A percentile compares a stretch with the other conserved stretches of the same genome.
These are phyloP conservation scores for Portevinia maculata DNA, from an alignment of 2,888 invertebrate species.

Conservation along the genomic window DNA sequence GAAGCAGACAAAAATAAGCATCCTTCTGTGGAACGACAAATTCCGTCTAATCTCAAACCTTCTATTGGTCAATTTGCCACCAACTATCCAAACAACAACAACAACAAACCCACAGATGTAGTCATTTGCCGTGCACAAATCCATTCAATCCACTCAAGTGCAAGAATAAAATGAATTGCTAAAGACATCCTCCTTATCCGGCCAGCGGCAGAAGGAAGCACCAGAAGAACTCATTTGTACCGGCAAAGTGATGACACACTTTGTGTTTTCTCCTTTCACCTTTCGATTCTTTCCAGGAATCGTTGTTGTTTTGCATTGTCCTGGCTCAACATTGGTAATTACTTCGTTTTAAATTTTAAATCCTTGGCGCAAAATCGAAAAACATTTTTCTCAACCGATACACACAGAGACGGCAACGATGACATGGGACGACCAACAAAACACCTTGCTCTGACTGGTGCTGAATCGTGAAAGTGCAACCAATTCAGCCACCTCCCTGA, in stretches of 20 bases:
- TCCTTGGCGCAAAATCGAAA: constrained; percentile 50
- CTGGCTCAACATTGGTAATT: constrained; percentile 46
- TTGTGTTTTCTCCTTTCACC: constrained; percentile 24
- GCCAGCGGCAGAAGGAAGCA: constrained; percentile 3
- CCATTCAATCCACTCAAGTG: constrained; percentile 56
- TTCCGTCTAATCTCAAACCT: constrained; percentile 36
- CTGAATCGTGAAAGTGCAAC: constrained; percentile 39
- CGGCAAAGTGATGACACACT: constrained; percentile 43
- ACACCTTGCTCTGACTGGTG: constrained; percentile 3
- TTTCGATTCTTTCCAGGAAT: constrained; percentile 16
- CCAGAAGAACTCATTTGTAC: constrained; percentile 8
- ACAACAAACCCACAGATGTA: constrained; percentile 21
- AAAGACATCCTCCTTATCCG: constrained; percentile 44
- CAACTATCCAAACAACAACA: constrained; percentile 28
- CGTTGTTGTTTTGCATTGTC: not conserved
- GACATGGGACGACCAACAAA: constrained; percentile 18
- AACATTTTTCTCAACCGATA: constrained; percentile 26
- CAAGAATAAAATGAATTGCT: constrained; percentile 58
- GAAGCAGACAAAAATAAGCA: constrained; percentile 9
- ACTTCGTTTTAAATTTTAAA: constrained; percentile 67
- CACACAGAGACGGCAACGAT: constrained; percentile 23
- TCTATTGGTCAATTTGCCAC: constrained; percentile 52
- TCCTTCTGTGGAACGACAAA: constrained; percentile 30
- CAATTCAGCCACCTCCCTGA: constrained; percentile 48
- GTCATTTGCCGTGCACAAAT: constrained; percentile 31